Base-by-base conservation (phyloP, 2,888 invertebrate genomes). In the Hypercompe scribonia region DNA sequence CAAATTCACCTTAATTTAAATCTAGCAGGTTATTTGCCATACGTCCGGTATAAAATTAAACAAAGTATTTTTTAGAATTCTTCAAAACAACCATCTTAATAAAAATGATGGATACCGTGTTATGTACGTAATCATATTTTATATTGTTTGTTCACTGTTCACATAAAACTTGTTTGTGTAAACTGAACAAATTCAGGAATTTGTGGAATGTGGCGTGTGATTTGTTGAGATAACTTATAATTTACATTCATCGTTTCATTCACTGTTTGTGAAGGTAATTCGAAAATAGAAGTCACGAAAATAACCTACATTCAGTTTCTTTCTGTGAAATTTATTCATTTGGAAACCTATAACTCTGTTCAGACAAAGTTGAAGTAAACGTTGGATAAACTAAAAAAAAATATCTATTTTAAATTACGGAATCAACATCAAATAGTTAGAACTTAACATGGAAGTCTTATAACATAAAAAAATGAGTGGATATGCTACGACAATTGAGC, bases 81-180 rank as follows among this genome's bases (percentile, higher is more conserved):
- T 61, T 18, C 36, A 54, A n/a, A 69, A 69, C 58, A 36, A 31
- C 61, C 61, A 61, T 61, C 68, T 2, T 36, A 33, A 28, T 28
- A 61, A 31, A 61, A 61, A 31, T 69, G 28, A 36, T 69, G 39
- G 21, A 61, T 31, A 8, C 68, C n/a, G 50, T 21, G 63, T 24
- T 63, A 61, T 65, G 72, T 74, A 66, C 67, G 68, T 74, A 76
- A 77, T 74, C 66, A 77, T 81, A 76, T 75, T 77, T 75, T 71
- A 68, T 67, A 67, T 73, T 73, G 72, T 83, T 77, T 79, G 63
- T 76, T 70, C 70, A 50, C 34, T 61, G 61, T 73, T 65, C 68
- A 34, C 75, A 68, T 79, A 81, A 81, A 83, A 80, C 65, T 71
- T 81, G 71, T 77, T 81, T 83, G 73, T 81, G 68, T 73, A 54